Conservation (phyloP, 2,113 vertebrate genomes). For the Sporophila hypoxantha region DNA sequence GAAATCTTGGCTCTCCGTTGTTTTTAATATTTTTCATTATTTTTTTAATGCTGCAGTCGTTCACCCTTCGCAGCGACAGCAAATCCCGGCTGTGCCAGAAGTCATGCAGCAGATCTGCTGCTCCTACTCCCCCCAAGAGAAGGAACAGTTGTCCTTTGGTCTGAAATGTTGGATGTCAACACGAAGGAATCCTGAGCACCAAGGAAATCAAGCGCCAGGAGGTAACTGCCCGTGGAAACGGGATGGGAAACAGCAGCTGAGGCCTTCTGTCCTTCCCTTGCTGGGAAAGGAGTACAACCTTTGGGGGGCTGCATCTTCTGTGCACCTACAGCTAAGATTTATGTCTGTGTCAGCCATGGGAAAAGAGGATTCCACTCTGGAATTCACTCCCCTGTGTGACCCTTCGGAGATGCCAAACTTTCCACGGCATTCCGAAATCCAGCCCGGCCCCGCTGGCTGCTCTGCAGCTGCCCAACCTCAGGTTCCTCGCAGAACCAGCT, state of each 20-base stretch:
- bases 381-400: not conserved
- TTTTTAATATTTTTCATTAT: not conserved
- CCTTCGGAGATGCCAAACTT: not conserved
- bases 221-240: constrained; percentile 56
- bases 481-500: not conserved
- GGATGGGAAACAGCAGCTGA: accelerated
- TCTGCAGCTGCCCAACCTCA: not conserved
- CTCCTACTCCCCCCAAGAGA: no score
- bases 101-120: no score
- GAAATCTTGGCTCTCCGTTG: not conserved
- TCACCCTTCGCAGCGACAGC: no score
- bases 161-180: constrained; percentile 81
- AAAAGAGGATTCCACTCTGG: not conserved
- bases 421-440: not conserved
- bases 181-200: constrained; percentile 88
- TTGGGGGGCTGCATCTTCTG: not conserved
- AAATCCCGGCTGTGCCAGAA: no score
- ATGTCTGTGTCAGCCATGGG: not conserved
- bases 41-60: no score
- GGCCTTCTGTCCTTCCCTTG: no score
- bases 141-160: no score
- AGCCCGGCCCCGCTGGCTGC: not conserved
- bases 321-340: not conserved
- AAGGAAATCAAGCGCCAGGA: constrained; percentile 95
- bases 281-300: no score